Evolutionary conservation across 2,797 vertebrate species (phyloP), one percentile per base, ranked within the genome.

Genomic region (Pogonophryne albipinna): DNA sequence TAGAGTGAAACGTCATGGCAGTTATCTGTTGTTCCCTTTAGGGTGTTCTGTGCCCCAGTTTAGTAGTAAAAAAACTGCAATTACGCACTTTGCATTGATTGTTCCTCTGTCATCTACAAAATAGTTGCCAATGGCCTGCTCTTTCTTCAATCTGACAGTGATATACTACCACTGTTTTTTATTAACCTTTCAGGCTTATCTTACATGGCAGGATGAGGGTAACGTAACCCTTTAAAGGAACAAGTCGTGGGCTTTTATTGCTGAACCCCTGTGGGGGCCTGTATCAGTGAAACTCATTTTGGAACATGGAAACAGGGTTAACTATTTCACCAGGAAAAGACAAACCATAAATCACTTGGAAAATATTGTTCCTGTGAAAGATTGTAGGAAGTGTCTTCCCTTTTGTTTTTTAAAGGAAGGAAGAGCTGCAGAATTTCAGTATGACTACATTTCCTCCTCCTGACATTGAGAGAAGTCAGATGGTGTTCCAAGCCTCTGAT

Each of bases 21-120:
- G 79, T 76, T 71, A 15, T 76, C 72, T 60, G 45, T 49, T 59
- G 50, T 68, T 67, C 57, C 65, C 79, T 58, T 72, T 70, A 38
- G 76, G 82, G 14, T 59, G 51, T 66, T 60, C 31, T 50, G 23
- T 80, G 74, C 13, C 67, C 84, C 75, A 85, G 16, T 89, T 87
- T 60, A 68, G 66, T 79, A 52, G 77, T 66, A 73, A 49, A 79
- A 74, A 68, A 49, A 38, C 52, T 44, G 55, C 58, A 61, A 56
- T 78, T 72, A 75, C 59, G 82, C 58, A 74, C 62, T 85, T 81
- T 79, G 65, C 65, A 78, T 87, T 72, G 82, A 89, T 82, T 82
- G 71, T 85, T 84, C 70, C 47, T 76, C 71, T 81, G 79, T 78
- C 83, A 56, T 78, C 44, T 46, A 62, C 52, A 64, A 79, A 83